Conservation (phyloP, 2,113 vertebrate genomes). For the Stegastes partitus region DNA sequence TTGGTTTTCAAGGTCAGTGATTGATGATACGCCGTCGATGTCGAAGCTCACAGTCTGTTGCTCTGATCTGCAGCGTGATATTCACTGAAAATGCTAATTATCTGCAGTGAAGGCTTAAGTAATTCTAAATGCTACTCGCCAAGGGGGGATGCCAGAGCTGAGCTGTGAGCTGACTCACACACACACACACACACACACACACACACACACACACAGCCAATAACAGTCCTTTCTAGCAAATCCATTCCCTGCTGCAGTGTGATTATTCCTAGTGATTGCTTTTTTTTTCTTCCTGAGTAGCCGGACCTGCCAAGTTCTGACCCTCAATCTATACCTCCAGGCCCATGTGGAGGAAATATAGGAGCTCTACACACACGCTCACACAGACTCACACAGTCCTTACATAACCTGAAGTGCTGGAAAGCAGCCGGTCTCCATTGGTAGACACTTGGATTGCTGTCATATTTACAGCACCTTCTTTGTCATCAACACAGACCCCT, state of each 20-base stretch:
- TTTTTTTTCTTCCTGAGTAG: slow-evolving; percentile 44
- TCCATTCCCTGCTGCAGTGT: slow-evolving; percentile 66
- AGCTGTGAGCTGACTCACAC: slow-evolving; percentile 25
- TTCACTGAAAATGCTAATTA: slow-evolving; percentile 65
- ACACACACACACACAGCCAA: slow-evolving; percentile 15
- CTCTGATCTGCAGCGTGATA: slow-evolving; percentile 54
- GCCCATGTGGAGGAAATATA: slow-evolving; percentile 29
- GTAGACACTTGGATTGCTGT: slow-evolving; percentile 18
- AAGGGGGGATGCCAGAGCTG: slow-evolving; percentile 48
- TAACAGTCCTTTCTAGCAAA: slow-evolving; percentile 48
- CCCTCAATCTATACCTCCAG: slow-evolving; percentile 31
- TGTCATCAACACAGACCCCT: background rate
- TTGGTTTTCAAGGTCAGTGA: slow-evolving; percentile 46
- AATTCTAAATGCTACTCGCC: slow-evolving; percentile 58
- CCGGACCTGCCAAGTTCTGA: slow-evolving; percentile 51
- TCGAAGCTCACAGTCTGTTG: slow-evolving; percentile 19
- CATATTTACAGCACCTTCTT: slow-evolving; percentile 11
- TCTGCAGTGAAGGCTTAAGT: slow-evolving; percentile 68
- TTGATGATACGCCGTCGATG: background rate
- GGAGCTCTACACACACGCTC: background rate
- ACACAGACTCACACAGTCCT: background rate
- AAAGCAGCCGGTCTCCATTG: slow-evolving; percentile 22
- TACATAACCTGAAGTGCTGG: slow-evolving; percentile 46
- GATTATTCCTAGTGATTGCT: slow-evolving; percentile 66
- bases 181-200: slow-evolving; percentile 29